Percentiles rank a stretch among this genome's conserved stretches.
These are phyloP conservation scores for Petrocephalus sullivani DNA, from an alignment of 2,797 vertebrate genomes.

Conservation along the genomic window DNA sequence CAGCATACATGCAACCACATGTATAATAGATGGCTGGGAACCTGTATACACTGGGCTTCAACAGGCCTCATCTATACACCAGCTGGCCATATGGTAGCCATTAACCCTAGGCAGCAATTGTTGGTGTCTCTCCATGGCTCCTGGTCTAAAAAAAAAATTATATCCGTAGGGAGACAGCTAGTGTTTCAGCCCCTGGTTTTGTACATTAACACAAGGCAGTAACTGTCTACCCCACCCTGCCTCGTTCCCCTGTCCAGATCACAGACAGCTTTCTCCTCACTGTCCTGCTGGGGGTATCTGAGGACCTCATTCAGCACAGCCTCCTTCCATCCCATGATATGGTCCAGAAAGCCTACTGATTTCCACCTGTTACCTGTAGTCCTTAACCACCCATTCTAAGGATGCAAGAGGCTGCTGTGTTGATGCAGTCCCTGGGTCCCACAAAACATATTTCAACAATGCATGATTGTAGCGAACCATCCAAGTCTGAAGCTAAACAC, in stretches of 20 bases:
- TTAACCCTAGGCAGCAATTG: not conserved
- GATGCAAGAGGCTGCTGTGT: not conserved
- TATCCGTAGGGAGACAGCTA: not conserved
- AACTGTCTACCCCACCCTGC: not conserved
- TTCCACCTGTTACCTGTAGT: not conserved
- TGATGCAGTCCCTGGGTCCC: not conserved
- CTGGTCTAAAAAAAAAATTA: not conserved
- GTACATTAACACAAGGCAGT: not conserved
- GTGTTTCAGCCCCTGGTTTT: not conserved
- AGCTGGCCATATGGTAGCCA: constrained; percentile 3
- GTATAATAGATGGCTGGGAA: constrained; percentile 31
- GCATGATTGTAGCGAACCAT: not conserved
- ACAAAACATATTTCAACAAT: not conserved
- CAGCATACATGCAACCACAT: constrained; percentile 20
- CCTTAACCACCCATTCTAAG: not conserved
- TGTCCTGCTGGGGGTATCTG: not conserved
- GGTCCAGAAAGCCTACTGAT: not conserved
- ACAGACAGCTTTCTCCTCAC: not conserved
- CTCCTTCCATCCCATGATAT: not conserved
- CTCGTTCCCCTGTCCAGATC: not conserved
- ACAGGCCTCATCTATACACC: not conserved
- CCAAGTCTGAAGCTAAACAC: not conserved
- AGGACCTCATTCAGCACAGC: not conserved
- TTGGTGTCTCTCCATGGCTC: not conserved
- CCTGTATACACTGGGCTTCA: constrained; percentile 14